Base-by-base conservation (phyloP, 2,113 vertebrate genomes). In the Tetrao urogallus region DNA sequence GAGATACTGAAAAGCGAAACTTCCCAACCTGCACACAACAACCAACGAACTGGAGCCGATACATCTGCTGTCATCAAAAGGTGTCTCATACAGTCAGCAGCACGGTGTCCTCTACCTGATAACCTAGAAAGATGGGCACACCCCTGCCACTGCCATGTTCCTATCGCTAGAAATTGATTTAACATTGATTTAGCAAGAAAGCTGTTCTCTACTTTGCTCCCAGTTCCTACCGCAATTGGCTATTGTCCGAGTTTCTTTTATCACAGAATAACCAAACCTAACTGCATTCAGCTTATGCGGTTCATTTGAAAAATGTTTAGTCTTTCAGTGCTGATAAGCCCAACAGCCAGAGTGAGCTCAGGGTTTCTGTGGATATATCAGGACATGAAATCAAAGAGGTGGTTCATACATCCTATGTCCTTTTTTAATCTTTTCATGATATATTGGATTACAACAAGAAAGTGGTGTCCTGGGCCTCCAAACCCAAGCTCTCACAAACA, bases 101-200 rank as follows among this genome's bases (percentile, higher is more conserved):
- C 4, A 1, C 8, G 13, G 69, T 58, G 38, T 83, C 42, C 47
- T 78, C 67, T 71, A 71, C 56, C 80, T 77, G 83, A 86, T 94
- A 96, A 96, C 88, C 69, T 83, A 95, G 90, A 96, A 94, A 84
- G 88, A 96, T 95, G 82, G 73, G 73, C 70, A 78, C 13, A 78
- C 13, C 47, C 38, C 73, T 86, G 65, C 72, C 72, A 69, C 36
- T 52, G 64, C 80, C 73, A 47, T 86, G 92, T 88, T 96, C 92
- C 86, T 8, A 21, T 56, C 83, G 60, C 73, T 17, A 42, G 73
- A 94, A 96, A 96, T 92, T 69, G 48, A 71, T 95, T 96, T 96
- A 96, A 64, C 57, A 96, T 96, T 92, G 96, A 96, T 95, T 94
- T 61, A 61, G 80, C 48, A 66, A 75, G 57, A 92, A 86, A 52